Evolutionary conservation across 2,888 invertebrate genomes (phyloP).

Genomic region (Parthenolecanium corni): DNA sequence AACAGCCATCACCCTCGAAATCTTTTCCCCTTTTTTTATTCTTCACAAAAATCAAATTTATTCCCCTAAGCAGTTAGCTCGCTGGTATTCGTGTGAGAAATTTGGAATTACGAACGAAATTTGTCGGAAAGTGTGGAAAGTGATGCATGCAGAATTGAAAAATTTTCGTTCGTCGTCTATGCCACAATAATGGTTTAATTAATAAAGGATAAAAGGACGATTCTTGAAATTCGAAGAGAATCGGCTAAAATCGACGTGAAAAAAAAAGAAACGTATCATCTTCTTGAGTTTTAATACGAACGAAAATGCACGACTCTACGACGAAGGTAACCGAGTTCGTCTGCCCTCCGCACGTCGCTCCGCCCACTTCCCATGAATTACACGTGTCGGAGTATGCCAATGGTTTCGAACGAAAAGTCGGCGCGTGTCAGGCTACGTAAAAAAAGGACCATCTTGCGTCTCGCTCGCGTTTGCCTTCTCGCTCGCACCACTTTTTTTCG

Average conservation of each 20-base stretch:
- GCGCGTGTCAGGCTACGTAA: constrained; percentile 27
- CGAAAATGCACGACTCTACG: not conserved
- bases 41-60: no score
- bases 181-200: constrained; percentile 30
- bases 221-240: constrained; percentile 14
- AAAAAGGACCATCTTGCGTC: not conserved
- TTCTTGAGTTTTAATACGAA: constrained; percentile 7
- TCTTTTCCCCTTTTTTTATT: no score
- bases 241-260: constrained; percentile 2
- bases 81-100: no score
- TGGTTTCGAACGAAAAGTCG: constrained; percentile 21
- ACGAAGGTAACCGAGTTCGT: constrained; percentile 9
- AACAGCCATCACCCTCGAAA: not conserved
- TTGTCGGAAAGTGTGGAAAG: no score
- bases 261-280: constrained; percentile 22
- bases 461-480: not conserved
- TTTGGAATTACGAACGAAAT: no score
- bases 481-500: not conserved
- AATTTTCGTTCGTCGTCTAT: not conserved
- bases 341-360: not conserved
- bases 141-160: no score
- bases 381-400: constrained; percentile 25
- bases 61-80: no score
- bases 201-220: constrained; percentile 22
- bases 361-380: not conserved